A percentile compares a stretch with the other conserved stretches of the same genome.
Evolutionary conservation across 2,797 vertebrate species (phyloP).

Genomic region (Lutjanus argentimaculatus): DNA sequence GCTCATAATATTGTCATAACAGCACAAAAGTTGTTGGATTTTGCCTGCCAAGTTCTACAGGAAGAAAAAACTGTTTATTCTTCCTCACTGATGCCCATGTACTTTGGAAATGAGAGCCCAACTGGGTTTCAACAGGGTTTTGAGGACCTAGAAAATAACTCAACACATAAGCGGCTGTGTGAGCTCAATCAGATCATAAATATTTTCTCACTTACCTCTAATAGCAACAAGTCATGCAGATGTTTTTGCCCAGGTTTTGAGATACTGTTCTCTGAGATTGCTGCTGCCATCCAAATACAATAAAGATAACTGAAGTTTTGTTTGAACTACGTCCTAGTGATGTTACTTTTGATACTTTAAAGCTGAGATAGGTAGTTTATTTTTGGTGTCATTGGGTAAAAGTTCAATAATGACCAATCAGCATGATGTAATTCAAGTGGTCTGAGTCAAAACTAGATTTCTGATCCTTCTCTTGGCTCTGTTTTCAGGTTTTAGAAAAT

Average conservation of each 20-base stretch:
- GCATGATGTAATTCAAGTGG: too few species aligned
- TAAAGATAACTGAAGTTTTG: constrained; percentile 10
- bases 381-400: too few species aligned
- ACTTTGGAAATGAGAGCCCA: neutral
- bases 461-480: too few species aligned
- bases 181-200: constrained; percentile 28
- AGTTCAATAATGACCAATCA: too few species aligned
- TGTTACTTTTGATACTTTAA: neutral
- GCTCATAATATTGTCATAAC: constrained; percentile 15
- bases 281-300: constrained; percentile 33
- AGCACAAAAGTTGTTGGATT: constrained; percentile 24
- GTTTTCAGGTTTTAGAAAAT: too few species aligned
- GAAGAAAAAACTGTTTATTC: neutral
- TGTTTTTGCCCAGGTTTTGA: constrained; percentile 10
- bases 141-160: neutral
- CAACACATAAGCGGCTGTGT: constrained; percentile 5
- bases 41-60: constrained; percentile 20
- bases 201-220: neutral
- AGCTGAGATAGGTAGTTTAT: too few species aligned
- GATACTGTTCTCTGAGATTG: neutral
- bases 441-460: too few species aligned
- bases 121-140: neutral
- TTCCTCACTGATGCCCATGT: constrained; percentile 13
- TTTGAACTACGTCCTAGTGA: neutral
- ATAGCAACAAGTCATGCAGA: constrained; percentile 6